Conservation (phyloP, 2,797 vertebrate genomes). For the Lepilemur septentrionalis region DNA sequence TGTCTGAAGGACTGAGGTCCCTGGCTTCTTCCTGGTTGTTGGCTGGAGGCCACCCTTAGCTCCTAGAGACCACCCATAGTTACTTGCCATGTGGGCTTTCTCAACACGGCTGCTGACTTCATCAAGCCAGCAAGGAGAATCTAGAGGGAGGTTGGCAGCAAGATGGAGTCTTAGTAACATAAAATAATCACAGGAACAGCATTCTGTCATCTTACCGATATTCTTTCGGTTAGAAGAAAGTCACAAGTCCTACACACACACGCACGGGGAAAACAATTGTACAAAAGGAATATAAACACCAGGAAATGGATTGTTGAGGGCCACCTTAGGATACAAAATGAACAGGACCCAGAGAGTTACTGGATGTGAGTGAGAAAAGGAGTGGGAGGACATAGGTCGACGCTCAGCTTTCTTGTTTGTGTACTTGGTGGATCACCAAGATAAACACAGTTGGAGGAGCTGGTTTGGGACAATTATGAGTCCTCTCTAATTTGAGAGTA, state of each 20-base stretch:
- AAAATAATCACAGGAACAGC: neutral
- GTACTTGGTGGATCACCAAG: neutral
- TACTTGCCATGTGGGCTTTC: neutral
- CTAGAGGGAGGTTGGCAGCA: neutral
- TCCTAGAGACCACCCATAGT: neutral
- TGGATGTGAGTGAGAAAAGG: neutral
- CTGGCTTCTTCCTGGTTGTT: neutral
- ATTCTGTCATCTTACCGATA: neutral
- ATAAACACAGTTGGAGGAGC: neutral
- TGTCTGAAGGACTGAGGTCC: neutral
- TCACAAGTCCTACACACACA: neutral
- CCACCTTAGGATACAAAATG: neutral
- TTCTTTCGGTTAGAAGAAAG: neutral
- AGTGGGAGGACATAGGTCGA: neutral
- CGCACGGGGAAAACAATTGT: neutral
- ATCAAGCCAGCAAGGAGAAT: neutral
- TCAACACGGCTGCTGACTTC: neutral
- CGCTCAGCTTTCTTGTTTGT: neutral
- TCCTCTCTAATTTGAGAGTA: neutral
- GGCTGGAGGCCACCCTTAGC: neutral
- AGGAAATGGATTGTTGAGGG: neutral
- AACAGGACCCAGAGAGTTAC: neutral
- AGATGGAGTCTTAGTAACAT: neutral
- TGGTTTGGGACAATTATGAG: neutral
- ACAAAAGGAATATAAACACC: neutral